These are phyloP conservation scores for Pollenia angustigena DNA, from an alignment of 2,888 invertebrate genomes.

Conservation along the genomic window DNA sequence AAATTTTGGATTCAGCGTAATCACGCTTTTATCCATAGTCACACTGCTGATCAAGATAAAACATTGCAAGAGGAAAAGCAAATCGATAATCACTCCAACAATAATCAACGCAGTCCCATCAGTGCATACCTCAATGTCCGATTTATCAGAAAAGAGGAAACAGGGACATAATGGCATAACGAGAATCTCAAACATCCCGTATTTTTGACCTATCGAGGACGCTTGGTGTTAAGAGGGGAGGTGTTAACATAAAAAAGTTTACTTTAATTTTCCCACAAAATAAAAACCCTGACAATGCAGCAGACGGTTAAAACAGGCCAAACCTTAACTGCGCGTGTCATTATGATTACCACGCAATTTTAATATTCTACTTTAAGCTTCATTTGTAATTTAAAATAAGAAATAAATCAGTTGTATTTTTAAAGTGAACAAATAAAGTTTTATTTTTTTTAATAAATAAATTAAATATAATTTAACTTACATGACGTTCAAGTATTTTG, in stretches of 20 bases:
- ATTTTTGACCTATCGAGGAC: background rate
- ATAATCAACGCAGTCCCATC: background rate
- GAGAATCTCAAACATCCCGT: background rate
- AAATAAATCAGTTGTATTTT: too few species aligned
- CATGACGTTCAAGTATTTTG: too few species aligned
- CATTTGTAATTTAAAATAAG: too few species aligned
- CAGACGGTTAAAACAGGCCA: constrained; percentile 8
- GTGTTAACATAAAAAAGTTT: constrained; percentile 4
- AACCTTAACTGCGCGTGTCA: background rate
- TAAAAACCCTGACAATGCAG: background rate
- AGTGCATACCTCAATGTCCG: background rate
- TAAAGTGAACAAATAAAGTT: too few species aligned
- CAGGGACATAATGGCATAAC: background rate
- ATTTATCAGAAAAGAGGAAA: background rate
- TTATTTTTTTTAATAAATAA: too few species aligned
- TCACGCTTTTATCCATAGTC: background rate
- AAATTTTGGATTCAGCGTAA: background rate
- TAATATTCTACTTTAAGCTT: too few species aligned
- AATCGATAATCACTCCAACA: background rate
- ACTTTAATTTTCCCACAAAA: too few species aligned
- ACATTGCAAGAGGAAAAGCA: background rate
- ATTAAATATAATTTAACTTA: too few species aligned
- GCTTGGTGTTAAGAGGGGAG: background rate
- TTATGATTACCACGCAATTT: background rate
- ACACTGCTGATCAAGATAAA: background rate